Conservation (phyloP, 2,797 vertebrate genomes). For the Malacoctenus gilli region DNA sequence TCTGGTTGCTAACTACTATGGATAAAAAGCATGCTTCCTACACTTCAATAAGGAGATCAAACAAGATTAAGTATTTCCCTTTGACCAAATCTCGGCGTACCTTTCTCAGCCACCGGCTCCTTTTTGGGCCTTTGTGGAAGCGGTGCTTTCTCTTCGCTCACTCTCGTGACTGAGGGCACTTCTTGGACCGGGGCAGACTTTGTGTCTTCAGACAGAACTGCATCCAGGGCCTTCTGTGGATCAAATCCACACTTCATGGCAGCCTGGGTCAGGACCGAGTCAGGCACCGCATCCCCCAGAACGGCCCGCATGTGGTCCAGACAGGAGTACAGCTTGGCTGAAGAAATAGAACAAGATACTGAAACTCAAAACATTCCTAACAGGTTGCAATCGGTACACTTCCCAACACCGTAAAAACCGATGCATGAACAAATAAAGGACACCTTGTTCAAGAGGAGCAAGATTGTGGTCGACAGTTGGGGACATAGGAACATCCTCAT, state of each 20-base stretch:
- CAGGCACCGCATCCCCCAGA: constrained; percentile 88
- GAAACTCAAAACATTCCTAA: neutral
- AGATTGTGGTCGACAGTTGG: constrained; percentile 76
- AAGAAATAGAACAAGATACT: constrained; percentile 23
- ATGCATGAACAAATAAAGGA: neutral
- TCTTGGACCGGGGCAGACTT: constrained; percentile 56
- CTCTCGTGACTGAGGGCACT: constrained; percentile 11
- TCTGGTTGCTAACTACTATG: too few species aligned
- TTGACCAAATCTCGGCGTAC: constrained; percentile 57
- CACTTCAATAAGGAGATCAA: neutral
- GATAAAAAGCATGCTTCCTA: too few species aligned
- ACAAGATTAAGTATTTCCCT: neutral
- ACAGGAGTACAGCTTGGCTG: constrained; percentile 92
- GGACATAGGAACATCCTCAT: constrained; percentile 71
- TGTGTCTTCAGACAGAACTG: constrained; percentile 85
- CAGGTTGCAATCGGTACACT: neutral
- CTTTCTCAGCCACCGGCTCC: constrained; percentile 69
- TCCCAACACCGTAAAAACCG: neutral
- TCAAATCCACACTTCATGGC: constrained; percentile 88
- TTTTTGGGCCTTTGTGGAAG: constrained; percentile 66
- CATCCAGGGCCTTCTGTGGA: constrained; percentile 89
- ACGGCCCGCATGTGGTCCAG: constrained; percentile 95
- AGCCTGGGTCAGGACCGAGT: constrained; percentile 87
- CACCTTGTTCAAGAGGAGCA: constrained; percentile 91
- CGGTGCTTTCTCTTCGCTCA: constrained; percentile 63